Percentiles rank a stretch among this genome's conserved stretches.
phyloP scores from a whole-genome alignment of 2,113 vertebrate species.

The Aramus guarauna region DNA sequence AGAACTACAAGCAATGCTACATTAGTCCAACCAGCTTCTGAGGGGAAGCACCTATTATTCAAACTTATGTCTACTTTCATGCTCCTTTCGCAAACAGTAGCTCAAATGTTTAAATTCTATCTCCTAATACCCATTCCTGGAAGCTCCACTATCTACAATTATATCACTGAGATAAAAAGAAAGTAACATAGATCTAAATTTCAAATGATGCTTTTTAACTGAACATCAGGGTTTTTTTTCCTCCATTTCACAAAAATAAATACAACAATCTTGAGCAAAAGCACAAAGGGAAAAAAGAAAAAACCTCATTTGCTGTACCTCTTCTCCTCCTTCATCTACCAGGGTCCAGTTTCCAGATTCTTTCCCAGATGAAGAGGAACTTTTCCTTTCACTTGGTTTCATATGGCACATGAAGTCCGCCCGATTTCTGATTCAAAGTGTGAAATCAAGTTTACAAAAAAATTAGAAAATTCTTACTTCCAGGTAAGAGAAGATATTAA shows the following conservation, averaged over 20 bases:
- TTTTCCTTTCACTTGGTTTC: constrained; percentile 85
- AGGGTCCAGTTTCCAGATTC: constrained; percentile 92
- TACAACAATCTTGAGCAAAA: background rate
- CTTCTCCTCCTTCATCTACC: constrained; percentile 96
- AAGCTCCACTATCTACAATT: background rate
- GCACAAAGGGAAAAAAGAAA: background rate
- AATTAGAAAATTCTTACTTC: background rate
- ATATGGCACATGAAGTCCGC: constrained; percentile 90
- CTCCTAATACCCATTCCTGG: background rate
- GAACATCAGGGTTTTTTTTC: background rate
- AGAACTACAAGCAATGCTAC: background rate
- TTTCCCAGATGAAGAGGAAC: constrained; percentile 75
- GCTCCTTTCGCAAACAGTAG: background rate
- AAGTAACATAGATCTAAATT: background rate
- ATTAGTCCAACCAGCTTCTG: background rate
- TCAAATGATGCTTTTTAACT: background rate
- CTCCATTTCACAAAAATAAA: background rate
- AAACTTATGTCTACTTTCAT: background rate
- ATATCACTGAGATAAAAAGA: background rate
- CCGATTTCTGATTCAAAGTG: constrained; percentile 79
- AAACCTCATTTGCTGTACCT: constrained; percentile 70
- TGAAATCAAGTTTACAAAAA: background rate
- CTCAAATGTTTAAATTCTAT: background rate
- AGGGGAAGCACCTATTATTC: background rate
- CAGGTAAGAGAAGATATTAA: background rate